Percentiles rank a stretch among this genome's conserved stretches.
Conservation (phyloP, 2,888 invertebrate species). For the Caenorhabditis uteleia region DNA sequence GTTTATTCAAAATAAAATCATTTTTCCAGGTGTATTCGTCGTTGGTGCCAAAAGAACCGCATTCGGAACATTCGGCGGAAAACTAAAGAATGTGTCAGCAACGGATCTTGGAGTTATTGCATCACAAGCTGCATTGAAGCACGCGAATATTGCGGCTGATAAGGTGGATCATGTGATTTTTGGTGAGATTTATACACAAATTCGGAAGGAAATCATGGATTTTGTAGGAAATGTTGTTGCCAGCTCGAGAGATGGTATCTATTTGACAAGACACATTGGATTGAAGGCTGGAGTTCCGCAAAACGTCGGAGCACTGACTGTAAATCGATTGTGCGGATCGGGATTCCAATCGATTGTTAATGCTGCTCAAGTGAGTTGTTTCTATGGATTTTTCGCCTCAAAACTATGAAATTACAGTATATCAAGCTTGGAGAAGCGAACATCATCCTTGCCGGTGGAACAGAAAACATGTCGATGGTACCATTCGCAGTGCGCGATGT, state of each 20-base stretch:
- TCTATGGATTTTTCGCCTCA: not conserved
- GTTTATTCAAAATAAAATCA: not conserved
- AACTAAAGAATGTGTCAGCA: slow-evolving; percentile 72
- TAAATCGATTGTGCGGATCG: slow-evolving; percentile 94
- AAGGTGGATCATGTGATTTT: slow-evolving; percentile 86
- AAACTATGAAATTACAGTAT: slow-evolving; percentile 23
- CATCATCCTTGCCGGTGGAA: slow-evolving; percentile 72
- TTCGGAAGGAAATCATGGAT: not conserved
- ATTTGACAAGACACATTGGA: slow-evolving; percentile 85
- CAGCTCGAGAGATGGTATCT: slow-evolving; percentile 84
- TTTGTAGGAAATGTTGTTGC: slow-evolving; percentile 72
- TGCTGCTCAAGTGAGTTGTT: slow-evolving; percentile 32
- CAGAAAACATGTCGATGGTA: slow-evolving; percentile 87
- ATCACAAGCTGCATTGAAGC: slow-evolving; percentile 72
- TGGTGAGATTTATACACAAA: slow-evolving; percentile 78
- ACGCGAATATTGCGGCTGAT: slow-evolving; percentile 83
- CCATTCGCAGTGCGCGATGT: slow-evolving; percentile 85
- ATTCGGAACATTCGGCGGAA: slow-evolving; percentile 89
- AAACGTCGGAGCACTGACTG: slow-evolving; percentile 83
- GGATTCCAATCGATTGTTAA: slow-evolving; percentile 93
- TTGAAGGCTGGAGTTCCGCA: slow-evolving; percentile 83
- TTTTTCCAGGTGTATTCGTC: slow-evolving; percentile 70
- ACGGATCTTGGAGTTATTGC: slow-evolving; percentile 78
- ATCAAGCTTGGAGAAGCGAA: slow-evolving; percentile 53
- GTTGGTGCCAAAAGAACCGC: slow-evolving; percentile 95